Evolutionary conservation across 2,113 vertebrate species (phyloP), one percentile per base, ranked within the genome.

Genomic region (Xenopus borealis): DNA sequence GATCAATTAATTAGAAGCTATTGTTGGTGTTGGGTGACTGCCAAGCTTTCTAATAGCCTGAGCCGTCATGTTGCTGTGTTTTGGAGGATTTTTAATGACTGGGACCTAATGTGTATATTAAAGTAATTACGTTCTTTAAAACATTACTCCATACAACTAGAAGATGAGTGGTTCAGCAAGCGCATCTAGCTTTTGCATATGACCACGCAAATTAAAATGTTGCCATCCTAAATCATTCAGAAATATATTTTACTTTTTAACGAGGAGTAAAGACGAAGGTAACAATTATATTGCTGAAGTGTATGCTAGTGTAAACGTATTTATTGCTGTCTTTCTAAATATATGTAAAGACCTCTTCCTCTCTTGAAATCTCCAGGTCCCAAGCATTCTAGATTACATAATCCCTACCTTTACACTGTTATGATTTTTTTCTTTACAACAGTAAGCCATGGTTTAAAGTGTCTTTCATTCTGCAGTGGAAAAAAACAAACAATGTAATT

Each of bases 1-100:
- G 91, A 93, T 93, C 91, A 91, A 92, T 92, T 92, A 92, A 94
- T 93, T 93, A 94, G 88, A 87, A 88, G 87, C 88, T 88, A 88
- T 90, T 94, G 92, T 92, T 87, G 86, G 89, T 82, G 80, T 87
- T 92, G 90, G 89, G 88, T 86, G 83, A 79, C 89, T 93, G 92
- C 91, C 92, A 92, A 87, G 88, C 83, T 89, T 90, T 89, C 89
- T 92, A 92, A 89, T 90, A 90, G 89, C 89, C 85, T 85, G 86
- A 89, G 87, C 85, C 78, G 87, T 92, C 87, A 84, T 84, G 87
- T 88, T 70, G 68, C 79, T 89, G 87, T 90, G 89, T 90, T 91
- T 89, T 89, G 88, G 85, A 85, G 85, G 85, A 88, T 88, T 92
- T 55, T 91, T 92, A 92, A 92, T 91, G 91, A 89, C 85, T 89